phyloP scores from a whole-genome alignment of 2,797 vertebrate species.

The Dendrocincla tyrannina region DNA sequence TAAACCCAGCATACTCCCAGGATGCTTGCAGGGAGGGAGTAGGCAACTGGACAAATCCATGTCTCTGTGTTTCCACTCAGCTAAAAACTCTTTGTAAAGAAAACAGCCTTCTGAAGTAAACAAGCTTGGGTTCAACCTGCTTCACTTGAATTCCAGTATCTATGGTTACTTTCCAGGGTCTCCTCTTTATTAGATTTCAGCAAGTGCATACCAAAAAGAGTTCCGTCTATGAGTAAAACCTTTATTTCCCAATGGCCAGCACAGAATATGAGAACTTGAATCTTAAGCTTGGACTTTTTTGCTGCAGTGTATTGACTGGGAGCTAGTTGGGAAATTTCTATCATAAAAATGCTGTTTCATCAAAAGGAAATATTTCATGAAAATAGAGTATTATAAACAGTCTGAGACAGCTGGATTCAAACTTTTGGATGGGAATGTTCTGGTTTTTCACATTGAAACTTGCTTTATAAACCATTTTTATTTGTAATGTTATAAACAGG shows the following conservation, averaged over 20 bases:
- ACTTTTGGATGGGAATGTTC: background rate
- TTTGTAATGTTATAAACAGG: background rate
- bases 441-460: background rate
- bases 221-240: background rate
- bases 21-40: background rate
- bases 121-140: background rate
- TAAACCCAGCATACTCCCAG: background rate
- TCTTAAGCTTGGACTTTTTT: background rate
- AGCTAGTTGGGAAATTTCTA: background rate
- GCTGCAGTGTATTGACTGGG: background rate
- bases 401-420: background rate
- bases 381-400: background rate
- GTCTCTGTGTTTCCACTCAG: background rate
- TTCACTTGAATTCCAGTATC: background rate
- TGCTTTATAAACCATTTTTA: background rate
- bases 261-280: background rate
- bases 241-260: conserved; percentile 38
- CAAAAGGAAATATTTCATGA: background rate
- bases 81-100: background rate
- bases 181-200: conserved; percentile 27
- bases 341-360: background rate
- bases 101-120: background rate
- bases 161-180: background rate
- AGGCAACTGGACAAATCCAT: background rate
- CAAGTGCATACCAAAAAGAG: background rate